Conservation (phyloP, 2,888 invertebrate species). For the Stictocephala bisonia region DNA sequence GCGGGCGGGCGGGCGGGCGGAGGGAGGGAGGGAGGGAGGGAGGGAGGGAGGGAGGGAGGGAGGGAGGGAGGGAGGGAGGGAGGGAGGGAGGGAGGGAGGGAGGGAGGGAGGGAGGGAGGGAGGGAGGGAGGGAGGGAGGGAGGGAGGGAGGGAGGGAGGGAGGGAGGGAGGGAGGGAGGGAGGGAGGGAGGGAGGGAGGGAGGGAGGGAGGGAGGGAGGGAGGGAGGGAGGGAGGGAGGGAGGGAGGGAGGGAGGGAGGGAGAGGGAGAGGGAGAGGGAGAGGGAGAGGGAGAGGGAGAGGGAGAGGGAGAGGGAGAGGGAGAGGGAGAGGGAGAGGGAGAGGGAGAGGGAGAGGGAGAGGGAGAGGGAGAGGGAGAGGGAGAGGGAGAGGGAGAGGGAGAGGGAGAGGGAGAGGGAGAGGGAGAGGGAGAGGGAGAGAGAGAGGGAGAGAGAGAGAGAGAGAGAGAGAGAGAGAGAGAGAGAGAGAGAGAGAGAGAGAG, state of each 20-base stretch:
- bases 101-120: slow-evolving; percentile 58
- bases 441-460: neutral
- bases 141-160: neutral
- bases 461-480: neutral
- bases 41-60: neutral
- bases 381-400: neutral
- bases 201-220: neutral
- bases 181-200: too few relatives aligned
- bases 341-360: slow-evolving; percentile 58
- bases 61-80: neutral
- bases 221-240: neutral
- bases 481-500: slow-evolving; percentile 60
- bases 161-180: too few relatives aligned
- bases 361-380: slow-evolving; percentile 49
- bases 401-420: neutral
- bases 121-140: slow-evolving; percentile 49
- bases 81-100: neutral
- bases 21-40: neutral
- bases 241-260: neutral
- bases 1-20: neutral
- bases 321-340: neutral
- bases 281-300: neutral
- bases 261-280: neutral
- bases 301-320: neutral
- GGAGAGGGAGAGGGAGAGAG: neutral